Evolutionary conservation across 2,888 invertebrate genomes (phyloP), one percentile per base, ranked within the genome.

Genomic region (Eupithecia subumbrata): DNA sequence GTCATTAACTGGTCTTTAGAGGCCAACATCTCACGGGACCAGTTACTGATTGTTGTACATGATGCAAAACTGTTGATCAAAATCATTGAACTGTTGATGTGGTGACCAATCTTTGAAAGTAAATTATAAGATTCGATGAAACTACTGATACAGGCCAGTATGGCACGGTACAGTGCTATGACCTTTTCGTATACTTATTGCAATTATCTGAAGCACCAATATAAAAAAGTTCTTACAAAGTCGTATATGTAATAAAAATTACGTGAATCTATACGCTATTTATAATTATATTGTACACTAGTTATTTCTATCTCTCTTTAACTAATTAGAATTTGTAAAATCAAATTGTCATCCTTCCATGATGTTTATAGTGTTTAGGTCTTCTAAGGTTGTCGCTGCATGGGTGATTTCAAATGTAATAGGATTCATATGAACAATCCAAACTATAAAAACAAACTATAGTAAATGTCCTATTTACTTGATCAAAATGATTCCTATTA

Each of bases 221-320:
- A 86, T 91, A 60, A 89, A 85, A 76, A 78, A 75, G 81, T 45
- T 68, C 84, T 84, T 86, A 82, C 81, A 40, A 66, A 71, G 43
- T 71, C 52, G 71, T 85, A 86, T 87, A 88, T 82, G 82, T 83
- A 85, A 85, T 86, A 84, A 88, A 87, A 90, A 83, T 74, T 40
- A 86, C 82, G 87, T 86, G 83, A 87, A 85, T 87, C 84, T 88
- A 86, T 83, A 88, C 81, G 87, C 88, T 91, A 88, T 88, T 86
- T 88, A 89, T 89, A 86, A 88, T 85, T 87, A 87, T 89, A 90
- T 89, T 80, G 77, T 82, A 92, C 89, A 91, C 89, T 94, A 94
- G 91, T 84, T 81, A 90, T 90, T 93, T 93, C 92, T 92, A 92
- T 91, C 88, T 91, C 88, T 93, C 92, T 93, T 89, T 85, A 89